Evolutionary conservation across 2,888 invertebrate species (phyloP).

Genomic region (Leptinotarsa rubiginosa): DNA sequence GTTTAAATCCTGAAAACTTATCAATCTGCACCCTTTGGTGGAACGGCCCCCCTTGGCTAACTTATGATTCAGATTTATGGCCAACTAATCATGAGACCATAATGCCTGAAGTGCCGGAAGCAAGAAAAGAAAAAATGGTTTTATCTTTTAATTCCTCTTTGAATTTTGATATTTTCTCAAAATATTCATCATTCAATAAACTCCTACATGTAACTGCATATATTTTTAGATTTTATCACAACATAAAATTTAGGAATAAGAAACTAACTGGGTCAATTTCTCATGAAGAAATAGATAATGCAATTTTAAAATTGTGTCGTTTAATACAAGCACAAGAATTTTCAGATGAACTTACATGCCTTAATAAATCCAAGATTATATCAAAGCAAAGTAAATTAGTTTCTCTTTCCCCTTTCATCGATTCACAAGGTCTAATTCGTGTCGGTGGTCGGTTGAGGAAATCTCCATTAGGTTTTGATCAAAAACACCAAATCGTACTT

Average conservation of each 20-base stretch:
- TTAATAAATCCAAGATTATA: constrained; percentile 10
- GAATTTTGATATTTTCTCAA: not conserved
- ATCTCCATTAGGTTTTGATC: constrained; percentile 13
- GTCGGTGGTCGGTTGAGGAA: constrained; percentile 29
- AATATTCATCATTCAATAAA: not conserved
- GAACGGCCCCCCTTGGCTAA: constrained; percentile 21
- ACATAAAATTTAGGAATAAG: constrained; percentile 11
- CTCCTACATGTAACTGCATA: constrained; percentile 1
- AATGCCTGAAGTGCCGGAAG: not conserved
- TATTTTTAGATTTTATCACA: constrained; percentile 22
- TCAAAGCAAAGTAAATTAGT: constrained; percentile 17
- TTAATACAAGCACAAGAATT: constrained; percentile 22
- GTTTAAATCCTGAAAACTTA: not conserved
- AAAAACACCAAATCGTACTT: constrained; percentile 23
- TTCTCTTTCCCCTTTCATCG: constrained; percentile 27
- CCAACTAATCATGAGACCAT: not conserved
- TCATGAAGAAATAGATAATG: constrained; percentile 11
- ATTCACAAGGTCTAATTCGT: constrained; percentile 26
- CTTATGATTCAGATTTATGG: constrained; percentile 7
- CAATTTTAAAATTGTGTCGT: constrained; percentile 5
- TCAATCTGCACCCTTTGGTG: constrained; percentile 16
- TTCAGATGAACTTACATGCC: constrained; percentile 9
- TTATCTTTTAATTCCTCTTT: not conserved
- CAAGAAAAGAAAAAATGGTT: not conserved
- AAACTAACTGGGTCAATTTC: constrained; percentile 6